Base-by-base conservation (phyloP, 2,888 invertebrate species). In the Zygothrica quintamaculata region DNA sequence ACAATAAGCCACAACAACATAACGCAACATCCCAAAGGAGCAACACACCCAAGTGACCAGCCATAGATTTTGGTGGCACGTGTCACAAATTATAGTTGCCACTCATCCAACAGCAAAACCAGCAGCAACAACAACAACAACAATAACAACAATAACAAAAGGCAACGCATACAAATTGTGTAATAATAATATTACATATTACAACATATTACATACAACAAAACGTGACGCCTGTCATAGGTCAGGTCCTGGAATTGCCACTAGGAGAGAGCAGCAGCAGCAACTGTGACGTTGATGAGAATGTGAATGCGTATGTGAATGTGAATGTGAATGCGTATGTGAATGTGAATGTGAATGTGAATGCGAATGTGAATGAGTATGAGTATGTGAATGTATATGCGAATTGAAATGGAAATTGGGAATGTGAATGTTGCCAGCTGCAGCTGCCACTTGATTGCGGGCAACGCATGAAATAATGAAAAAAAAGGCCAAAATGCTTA, bases 21-120 rank as follows among this genome's bases (percentile, higher is more conserved):
- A n/a, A 29, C 29, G 29, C 29, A 29, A 5, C 29, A 3, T 29
- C 12, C 40, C 52, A 55, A 62, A 26, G 22, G 46, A 31, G 25
- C 57, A 33, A 43, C 47, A 43, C 47, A 48, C 37, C 31, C 51
- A 52, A 52, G 55, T 42, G 71, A 60, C 65, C 51, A 15, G 50
- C 48, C 71, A 78, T 76, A 66, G 81, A 67, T 75, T 69, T 70
- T 56, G 67, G 62, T 16, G 66, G 82, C 79, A 82, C 79, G 79
- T 80, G 79, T 69, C 57, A 52, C 74, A 80, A 80, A 82, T 80
- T 82, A 80, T 81, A 76, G 77, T 82, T 74, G 65, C 64, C 65
- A 66, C 39, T 33, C 59, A 40, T 12, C 15, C 51, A 31, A 25
- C 37, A 25, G 51, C 36, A 46, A 34, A 36, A 37, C 29, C 29